Base-by-base conservation (phyloP, 2,888 invertebrate species). In the Lysandra bellargus region DNA sequence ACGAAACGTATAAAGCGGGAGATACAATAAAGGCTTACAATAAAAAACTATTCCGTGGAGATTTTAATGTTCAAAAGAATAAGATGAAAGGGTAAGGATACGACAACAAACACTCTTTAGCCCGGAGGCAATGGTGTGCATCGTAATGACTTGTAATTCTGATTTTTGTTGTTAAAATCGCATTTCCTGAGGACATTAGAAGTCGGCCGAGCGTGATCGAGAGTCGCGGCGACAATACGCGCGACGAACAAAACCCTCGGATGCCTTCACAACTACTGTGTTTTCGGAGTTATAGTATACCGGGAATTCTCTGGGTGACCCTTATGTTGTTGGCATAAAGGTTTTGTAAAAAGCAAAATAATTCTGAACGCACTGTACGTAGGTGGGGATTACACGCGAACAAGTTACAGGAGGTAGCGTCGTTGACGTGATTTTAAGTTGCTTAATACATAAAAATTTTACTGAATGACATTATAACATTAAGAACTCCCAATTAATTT, bases 151-250 rank as follows among this genome's bases (percentile, higher is more conserved):
- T 92, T 91, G 93, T 94, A 92, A 92, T 92, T 93, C 88, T 85
- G 88, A 92, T 94, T 92, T 94, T 94, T 94, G 88, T 90, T 92
- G 89, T 94, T 93, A 91, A 94, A 94, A 93, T 94, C 94, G 91
- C 89, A 93, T 94, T 94, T 94, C 93, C 94, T 93, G 90, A 90
- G 85, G 87, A 88, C 90, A 93, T 94, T 94, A 88, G 84, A 82
- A 91, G 86, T 84, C 89, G 90, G 84, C 86, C 91, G 85, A 86
- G 93, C 94, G 91, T 81, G 86, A 87, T 89, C 89, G 87, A 93
- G 92, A 88, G 88, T 85, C 86, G 87, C 88, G 84, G 84, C 87
- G 89, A 89, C 89, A 84, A 64, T 64, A 64, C 64, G 61, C 82
- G 85, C 85, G 82, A 86, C 88, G 88, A 89, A 94, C 93, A 94